These are phyloP conservation scores for Hormaphis cornu DNA, from an alignment of 1,140 invertebrate species.

Conservation along the genomic window DNA sequence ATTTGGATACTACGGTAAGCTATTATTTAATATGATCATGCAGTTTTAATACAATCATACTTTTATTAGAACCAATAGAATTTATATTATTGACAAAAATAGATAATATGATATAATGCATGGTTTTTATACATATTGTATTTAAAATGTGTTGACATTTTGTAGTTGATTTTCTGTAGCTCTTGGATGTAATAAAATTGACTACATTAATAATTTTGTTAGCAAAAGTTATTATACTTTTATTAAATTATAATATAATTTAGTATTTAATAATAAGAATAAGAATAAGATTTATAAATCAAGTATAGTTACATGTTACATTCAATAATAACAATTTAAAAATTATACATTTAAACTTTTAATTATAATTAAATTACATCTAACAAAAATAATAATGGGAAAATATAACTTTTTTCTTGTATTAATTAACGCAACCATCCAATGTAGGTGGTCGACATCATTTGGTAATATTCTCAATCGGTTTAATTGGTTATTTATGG, in stretches of 20 bases:
- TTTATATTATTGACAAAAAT: neutral
- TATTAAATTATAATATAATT: no score
- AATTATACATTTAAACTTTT: neutral
- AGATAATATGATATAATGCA: neutral
- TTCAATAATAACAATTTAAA: neutral
- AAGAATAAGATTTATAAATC: neutral
- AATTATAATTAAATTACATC: neutral
- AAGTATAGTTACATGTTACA: neutral
- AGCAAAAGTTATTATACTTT: neutral
- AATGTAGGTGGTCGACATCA: slow-evolving; percentile 18
- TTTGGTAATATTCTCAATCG: slow-evolving; percentile 6
- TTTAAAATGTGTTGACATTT: neutral
- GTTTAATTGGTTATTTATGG: neutral
- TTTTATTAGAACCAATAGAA: neutral
- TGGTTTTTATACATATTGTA: no score
- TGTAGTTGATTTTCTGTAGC: neutral
- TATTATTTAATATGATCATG: slow-evolving; percentile 44
- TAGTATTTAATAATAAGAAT: slow-evolving; percentile 11
- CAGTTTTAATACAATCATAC: no score
- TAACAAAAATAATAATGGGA: slow-evolving; percentile 4
- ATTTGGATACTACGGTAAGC: slow-evolving; percentile 99
- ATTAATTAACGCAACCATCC: slow-evolving; percentile 32
- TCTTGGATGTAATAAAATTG: slow-evolving; percentile 6
- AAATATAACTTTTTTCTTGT: neutral
- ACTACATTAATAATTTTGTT: neutral